phyloP scores from a whole-genome alignment of 2,113 vertebrate genomes.

The Lepidothrix coronata region DNA sequence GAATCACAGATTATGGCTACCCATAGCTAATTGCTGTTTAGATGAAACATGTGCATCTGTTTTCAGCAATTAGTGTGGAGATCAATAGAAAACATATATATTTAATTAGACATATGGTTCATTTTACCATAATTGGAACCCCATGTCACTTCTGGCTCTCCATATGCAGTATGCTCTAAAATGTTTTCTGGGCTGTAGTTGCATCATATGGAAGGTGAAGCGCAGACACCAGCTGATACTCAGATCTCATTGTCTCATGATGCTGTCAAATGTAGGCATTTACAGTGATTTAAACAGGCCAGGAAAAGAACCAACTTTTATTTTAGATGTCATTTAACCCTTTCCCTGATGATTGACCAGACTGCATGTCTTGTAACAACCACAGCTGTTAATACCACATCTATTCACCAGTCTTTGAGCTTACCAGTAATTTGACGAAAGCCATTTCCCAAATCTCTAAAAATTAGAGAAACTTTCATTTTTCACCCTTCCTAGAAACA shows the following conservation, averaged over 20 bases:
- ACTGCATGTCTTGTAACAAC: neutral
- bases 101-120: conserved; percentile 70
- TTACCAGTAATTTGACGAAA: neutral
- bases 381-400: neutral
- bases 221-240: conserved; percentile 1
- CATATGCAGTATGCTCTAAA: conserved; percentile 1
- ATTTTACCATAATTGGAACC: conserved; percentile 58
- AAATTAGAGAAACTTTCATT: neutral
- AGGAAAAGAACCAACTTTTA: neutral
- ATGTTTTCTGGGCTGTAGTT: conserved; percentile 25
- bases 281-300: neutral
- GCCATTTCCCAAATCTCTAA: neutral
- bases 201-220: conserved; percentile 40
- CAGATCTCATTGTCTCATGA: neutral
- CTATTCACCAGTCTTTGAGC: neutral
- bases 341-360: neutral
- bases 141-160: conserved; percentile 48
- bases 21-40: conserved; percentile 49
- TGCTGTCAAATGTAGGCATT: neutral
- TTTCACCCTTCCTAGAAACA: neutral
- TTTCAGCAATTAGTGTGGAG: conserved; percentile 62
- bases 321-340: conserved; percentile 30
- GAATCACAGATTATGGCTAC: conserved; percentile 3
- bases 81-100: conserved; percentile 61
- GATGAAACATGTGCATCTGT: conserved; percentile 39